Evolutionary conservation across 1,140 invertebrate genomes (phyloP).

Genomic region (Trialeurodes vaporariorum): DNA sequence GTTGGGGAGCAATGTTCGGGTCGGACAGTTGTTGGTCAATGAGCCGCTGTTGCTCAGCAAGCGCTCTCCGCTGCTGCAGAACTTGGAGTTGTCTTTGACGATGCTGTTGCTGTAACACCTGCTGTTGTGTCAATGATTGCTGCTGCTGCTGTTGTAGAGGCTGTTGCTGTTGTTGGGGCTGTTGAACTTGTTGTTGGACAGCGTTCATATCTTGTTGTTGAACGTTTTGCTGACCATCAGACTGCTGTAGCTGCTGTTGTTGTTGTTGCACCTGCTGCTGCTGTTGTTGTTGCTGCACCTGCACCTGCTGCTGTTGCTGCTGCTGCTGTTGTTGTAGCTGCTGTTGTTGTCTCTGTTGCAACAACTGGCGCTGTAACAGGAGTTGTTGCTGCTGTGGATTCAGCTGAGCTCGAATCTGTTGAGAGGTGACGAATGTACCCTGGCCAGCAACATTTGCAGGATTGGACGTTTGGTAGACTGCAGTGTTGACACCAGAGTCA

Average conservation of each 20-base stretch:
- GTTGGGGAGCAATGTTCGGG: constrained; percentile 8
- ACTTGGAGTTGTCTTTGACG: constrained; percentile 20
- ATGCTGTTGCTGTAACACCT: constrained; percentile 19
- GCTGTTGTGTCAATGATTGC: constrained; percentile 17
- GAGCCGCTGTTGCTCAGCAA: constrained; percentile 16
- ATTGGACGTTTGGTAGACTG: constrained; percentile 14
- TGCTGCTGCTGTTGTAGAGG: constrained; percentile 19
- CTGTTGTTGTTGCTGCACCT: constrained; percentile 42
- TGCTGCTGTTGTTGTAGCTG: constrained; percentile 32
- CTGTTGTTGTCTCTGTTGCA: constrained; percentile 13
- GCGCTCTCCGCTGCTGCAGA: constrained; percentile 16
- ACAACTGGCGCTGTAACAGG: constrained; percentile 31
- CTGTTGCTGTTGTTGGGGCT: constrained; percentile 16
- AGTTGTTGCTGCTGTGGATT: constrained; percentile 38
- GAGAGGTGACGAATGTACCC: not conserved
- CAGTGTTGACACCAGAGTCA: constrained; percentile 10
- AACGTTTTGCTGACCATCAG: constrained; percentile 28
- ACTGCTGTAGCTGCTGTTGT: constrained; percentile 5
- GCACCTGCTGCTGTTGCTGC: constrained; percentile 40
- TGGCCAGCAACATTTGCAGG: constrained; percentile 11
- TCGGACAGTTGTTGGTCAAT: constrained; percentile 9
- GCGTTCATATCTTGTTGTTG: constrained; percentile 20
- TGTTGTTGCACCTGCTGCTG: constrained; percentile 28
- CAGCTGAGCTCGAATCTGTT: constrained; percentile 12
- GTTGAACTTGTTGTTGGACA: constrained; percentile 16